Conservation (phyloP, 2,888 invertebrate genomes). For the Drosophila cognata region DNA sequence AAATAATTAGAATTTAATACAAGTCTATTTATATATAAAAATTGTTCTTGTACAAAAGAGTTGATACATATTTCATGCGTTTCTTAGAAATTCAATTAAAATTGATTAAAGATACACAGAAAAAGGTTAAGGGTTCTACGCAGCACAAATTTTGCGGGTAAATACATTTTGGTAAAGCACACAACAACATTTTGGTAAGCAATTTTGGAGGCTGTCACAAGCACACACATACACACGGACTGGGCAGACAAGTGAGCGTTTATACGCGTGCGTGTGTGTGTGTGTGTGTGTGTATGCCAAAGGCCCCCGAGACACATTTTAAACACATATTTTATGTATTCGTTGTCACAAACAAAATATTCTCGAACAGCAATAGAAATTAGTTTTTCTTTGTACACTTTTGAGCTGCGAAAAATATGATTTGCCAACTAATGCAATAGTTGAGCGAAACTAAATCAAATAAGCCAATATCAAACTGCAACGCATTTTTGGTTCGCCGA, state of each 20-base stretch:
- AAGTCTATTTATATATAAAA: conserved; percentile 6
- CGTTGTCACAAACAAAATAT: conserved; percentile 58
- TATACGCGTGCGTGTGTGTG: conserved; percentile 6
- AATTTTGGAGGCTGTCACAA: conserved; percentile 44
- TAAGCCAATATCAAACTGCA: conserved; percentile 33
- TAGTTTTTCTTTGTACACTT: conserved; percentile 57
- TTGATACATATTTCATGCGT: conserved; percentile 15
- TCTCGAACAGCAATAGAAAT: conserved; percentile 58
- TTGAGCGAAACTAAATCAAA: conserved; percentile 26
- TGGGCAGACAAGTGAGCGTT: conserved; percentile 19
- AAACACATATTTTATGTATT: conserved; percentile 66
- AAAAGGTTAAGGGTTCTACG: conserved; percentile 64
- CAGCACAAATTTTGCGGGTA: conserved; percentile 71
- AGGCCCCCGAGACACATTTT: conserved; percentile 18
- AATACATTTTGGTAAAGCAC: conserved; percentile 56
- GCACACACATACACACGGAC: conserved; percentile 30
- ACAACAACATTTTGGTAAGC: conserved; percentile 26
- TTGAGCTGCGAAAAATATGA: conserved; percentile 33
- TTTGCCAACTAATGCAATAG: conserved; percentile 38
- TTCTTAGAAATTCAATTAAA: conserved; percentile 65
- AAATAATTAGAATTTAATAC: neutral
- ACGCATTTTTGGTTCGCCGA: conserved; percentile 37
- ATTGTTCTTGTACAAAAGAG: conserved; percentile 3
- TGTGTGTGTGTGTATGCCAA: conserved; percentile 12
- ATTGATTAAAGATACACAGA: conserved; percentile 73